Percentiles rank a stretch among this genome's conserved stretches.
Conservation (phyloP, 2,113 vertebrate species). For the Platycercus adscitus region DNA sequence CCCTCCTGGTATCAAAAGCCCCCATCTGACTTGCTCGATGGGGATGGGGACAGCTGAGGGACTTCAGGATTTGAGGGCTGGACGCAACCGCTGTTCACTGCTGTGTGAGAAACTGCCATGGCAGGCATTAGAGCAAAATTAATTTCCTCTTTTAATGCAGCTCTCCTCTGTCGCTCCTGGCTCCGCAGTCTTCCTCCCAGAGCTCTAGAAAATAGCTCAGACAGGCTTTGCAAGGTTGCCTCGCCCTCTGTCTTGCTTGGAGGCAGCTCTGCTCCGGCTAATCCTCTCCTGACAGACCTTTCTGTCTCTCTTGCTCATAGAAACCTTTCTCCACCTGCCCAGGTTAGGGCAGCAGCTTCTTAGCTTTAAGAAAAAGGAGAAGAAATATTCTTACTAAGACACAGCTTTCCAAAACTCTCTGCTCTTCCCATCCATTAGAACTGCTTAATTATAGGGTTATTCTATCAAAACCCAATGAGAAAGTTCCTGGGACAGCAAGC, state of each 20-base stretch:
- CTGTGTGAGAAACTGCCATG: background rate
- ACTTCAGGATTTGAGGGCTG: background rate
- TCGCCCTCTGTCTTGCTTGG: background rate
- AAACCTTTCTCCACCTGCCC: background rate
- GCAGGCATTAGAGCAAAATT: background rate
- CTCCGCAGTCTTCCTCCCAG: background rate
- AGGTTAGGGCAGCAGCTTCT: background rate
- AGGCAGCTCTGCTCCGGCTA: constrained; percentile 17
- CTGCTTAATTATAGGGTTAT: background rate
- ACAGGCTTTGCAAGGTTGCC: constrained; percentile 31
- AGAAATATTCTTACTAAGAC: background rate
- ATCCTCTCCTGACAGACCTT: constrained; percentile 20
- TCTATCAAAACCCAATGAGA: background rate
- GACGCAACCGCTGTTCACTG: background rate
- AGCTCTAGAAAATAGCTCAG: background rate
- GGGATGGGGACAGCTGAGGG: background rate
- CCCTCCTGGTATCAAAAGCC: background rate
- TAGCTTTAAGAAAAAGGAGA: background rate
- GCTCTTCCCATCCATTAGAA: background rate
- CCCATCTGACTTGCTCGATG: background rate
- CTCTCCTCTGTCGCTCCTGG: background rate
- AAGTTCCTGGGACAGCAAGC: background rate
- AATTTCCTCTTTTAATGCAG: background rate
- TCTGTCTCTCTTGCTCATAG: background rate
- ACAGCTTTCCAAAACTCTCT: background rate